Conservation (phyloP, 2,113 vertebrate genomes). For the Tachysurus vachellii region DNA sequence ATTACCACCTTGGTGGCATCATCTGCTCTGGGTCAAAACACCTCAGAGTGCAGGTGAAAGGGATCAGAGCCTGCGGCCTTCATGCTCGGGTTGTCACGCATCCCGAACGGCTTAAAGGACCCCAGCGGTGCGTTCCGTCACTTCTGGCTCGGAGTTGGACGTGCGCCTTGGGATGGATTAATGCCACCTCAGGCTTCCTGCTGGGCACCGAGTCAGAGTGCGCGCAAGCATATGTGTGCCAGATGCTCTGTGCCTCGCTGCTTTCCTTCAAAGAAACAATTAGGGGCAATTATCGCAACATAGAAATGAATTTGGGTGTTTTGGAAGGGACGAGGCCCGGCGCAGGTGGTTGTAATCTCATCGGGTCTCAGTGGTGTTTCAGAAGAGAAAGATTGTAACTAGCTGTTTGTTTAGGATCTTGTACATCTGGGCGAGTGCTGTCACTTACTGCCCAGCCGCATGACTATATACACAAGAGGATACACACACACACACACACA, state of each 20-base stretch:
- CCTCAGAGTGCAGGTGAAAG: constrained; percentile 4
- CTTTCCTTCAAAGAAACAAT: constrained; percentile 78
- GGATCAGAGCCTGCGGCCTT: neutral
- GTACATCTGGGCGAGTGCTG: constrained; percentile 68
- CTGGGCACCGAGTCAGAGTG: constrained; percentile 64
- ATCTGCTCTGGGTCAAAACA: constrained; percentile 30
- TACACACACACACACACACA: constrained; percentile 45
- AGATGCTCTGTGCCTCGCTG: constrained; percentile 67
- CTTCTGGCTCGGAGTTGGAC: constrained; percentile 46
- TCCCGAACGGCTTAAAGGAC: constrained; percentile 48
- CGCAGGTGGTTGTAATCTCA: constrained; percentile 79
- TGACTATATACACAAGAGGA: constrained; percentile 20
- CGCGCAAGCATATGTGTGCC: constrained; percentile 65
- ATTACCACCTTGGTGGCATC: constrained; percentile 47
- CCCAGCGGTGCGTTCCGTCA: constrained; percentile 24
- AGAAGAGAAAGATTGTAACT: constrained; percentile 62
- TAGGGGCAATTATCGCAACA: constrained; percentile 76
- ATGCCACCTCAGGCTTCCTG: constrained; percentile 50
- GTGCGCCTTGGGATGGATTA: constrained; percentile 57
- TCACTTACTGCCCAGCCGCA: constrained; percentile 19
- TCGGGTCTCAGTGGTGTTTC: constrained; percentile 61
- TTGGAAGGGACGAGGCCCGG: constrained; percentile 43
- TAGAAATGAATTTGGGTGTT: constrained; percentile 80
- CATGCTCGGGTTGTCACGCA: neutral
- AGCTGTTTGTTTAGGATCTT: constrained; percentile 74